Base-by-base conservation (phyloP, 2,113 vertebrate species). In the Ceyx cyanopectus region DNA sequence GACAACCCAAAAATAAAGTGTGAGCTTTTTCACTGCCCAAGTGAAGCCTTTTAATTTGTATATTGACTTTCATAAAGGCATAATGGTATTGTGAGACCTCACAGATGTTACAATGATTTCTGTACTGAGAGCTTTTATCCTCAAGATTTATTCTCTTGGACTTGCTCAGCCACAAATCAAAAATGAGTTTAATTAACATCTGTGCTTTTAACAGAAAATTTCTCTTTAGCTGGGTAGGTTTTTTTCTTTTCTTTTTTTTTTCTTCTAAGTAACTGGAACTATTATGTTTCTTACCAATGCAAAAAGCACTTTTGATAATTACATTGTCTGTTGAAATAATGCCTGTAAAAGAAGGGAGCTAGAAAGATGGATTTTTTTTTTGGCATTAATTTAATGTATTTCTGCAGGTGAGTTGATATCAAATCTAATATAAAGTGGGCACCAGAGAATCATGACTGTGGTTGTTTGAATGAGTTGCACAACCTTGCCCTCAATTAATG, bases 21-120 rank as follows among this genome's bases (percentile, higher is more conserved):
- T 76, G 81, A 79, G 62, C 45, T 89, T 91, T 75, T 81, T 90
- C 79, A 65, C 34, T 83, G 82, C 30, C 22, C 9, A 45, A 48
- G 57, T 77, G 85, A 87, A 93, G 40, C 65, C 43, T 94, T 95
- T 89, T 93, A 69, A 83, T 94, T 95, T 85, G 66, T 70, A 5
- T 78, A 50, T 92, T 87, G 48, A 67, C 65, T 92, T 92, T 83
- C 34, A 57, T 56, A 87, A 87, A 82, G 56, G 50, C 1, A 0
- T 66, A 58, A 43, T 58, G 67, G 51, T 76, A 63, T 73, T 93
- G 92, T 79, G 70, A 95, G 70, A 60, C 29, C 43, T 91, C 22
- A 37, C 70, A 80, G 78, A 81, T 53, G 48, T 85, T 91, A 76
- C 60, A 81, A 0, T 30, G 81, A 56, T 89, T 94, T 87, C 85